Evolutionary conservation across 2,797 vertebrate genomes (phyloP).

Genomic region (Threskiornis aethiopicus): DNA sequence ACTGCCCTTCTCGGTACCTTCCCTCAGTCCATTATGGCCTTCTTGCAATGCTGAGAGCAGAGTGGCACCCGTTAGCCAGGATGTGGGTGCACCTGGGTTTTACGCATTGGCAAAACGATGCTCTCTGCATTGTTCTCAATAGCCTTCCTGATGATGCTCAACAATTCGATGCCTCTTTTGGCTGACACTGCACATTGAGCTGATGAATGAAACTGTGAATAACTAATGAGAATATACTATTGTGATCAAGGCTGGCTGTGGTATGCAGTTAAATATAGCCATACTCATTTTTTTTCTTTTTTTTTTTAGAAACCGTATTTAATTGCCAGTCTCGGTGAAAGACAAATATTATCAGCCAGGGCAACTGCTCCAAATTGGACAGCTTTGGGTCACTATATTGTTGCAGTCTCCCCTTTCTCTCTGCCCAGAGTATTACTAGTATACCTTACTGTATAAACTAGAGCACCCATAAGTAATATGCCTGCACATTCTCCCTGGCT

Average conservation of each 20-base stretch:
- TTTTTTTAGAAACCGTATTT: neutral
- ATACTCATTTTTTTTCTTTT: neutral
- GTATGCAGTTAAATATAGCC: conserved; percentile 10
- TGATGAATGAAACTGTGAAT: conserved; percentile 19
- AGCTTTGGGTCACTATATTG: neutral
- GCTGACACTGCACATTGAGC: neutral
- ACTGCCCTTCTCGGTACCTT: neutral
- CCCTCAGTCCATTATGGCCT: neutral
- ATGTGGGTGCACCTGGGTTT: neutral
- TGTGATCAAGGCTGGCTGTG: neutral
- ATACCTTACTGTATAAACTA: neutral
- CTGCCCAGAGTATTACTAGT: neutral
- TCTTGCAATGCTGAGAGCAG: neutral
- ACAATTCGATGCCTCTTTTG: neutral
- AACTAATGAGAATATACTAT: neutral
- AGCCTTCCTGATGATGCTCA: neutral
- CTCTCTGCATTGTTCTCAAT: neutral
- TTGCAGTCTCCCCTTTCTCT: neutral
- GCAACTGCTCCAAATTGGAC: neutral
- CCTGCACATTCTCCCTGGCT: neutral
- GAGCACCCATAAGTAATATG: neutral
- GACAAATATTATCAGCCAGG: neutral
- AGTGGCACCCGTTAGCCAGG: neutral
- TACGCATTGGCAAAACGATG: neutral
- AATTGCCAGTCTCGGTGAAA: neutral